Evolutionary conservation across 1,140 invertebrate genomes (phyloP), one percentile per base, ranked within the genome.

Genomic region (Goniozus legneri): DNA sequence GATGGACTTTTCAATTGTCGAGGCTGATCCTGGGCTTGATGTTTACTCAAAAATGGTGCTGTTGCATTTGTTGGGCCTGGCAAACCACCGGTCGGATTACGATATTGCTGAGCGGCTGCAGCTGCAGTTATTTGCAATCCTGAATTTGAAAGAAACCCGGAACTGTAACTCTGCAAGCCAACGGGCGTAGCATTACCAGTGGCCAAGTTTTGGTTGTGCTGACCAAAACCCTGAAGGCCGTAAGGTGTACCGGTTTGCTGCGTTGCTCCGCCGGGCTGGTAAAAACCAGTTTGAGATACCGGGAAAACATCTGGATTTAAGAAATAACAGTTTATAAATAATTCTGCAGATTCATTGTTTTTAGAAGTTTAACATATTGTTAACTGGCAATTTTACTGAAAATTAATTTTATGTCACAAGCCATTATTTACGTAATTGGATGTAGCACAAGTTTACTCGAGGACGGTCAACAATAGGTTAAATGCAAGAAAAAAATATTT

Each of bases 91-190:
- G 76, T 71, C 24, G 75, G 71, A 57, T 80, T 68, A 20, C 81
- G 73, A 59, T 77, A 78, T 50, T 77, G 75, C 44, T 82, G 79
- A 39, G 71, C 76, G 16, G 75, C 67, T 14, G 79, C 76, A 20
- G 71, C 71, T 19, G 76, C 65, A 34, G 76, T 75, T 37, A 75
- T 78, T 50, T 75, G 73, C 16, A 80, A 46, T 20, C 78, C 79
- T 1, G 77, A 78, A 27, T 73, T 73, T 10, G 78, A 79, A 44
- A 80, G 64, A 44, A 80, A 79, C 60, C 82, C 77, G 21, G 80
- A 82, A 36, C 79, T 77, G 57, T 81, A 83, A 30, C 79, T 81
- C 55, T 83, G 81, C 22, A 82, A 58, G 40, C 77, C 79, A 54
- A 78, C 80, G 43, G 66, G 78, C 20, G 64, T 77, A 39, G 78